Evolutionary conservation across 2,113 vertebrate species (phyloP), one percentile per base, ranked within the genome.

Genomic region (Steatornis caripensis): DNA sequence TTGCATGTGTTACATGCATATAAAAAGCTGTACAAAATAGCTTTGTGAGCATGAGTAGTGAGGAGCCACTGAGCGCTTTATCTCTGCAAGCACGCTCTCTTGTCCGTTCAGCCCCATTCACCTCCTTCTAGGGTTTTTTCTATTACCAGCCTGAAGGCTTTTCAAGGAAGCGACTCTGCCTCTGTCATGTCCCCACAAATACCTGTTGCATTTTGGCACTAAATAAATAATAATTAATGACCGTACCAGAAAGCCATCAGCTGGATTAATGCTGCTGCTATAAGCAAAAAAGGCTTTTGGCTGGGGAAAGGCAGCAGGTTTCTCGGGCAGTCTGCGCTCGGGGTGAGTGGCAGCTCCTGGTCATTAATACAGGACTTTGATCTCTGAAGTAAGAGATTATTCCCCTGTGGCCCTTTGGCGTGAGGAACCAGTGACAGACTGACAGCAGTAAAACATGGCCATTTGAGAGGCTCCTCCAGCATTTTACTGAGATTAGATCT

Each of bases 401-500:
- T 96, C 95, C 80, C 75, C 27, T 0, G 2, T 54, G 78, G 76
- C 90, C 76, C 71, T 81, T 83, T 76, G 94, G 70, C 9, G 0
- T 86, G 94, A 89, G 92, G 75, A 88, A 10, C 10, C 1, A 1
- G 24, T 69, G 84, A 81, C 78, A 80, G 95, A 93, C 79, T 87
- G 94, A 89, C 80, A 97, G 93, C 81, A 94, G 89, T 95, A 92
- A 97, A 96, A 79, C 76, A 60, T 2, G 1, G 66, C 84, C 65
- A 2, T 96, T 95, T 85, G 94, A 97, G 91, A 92, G 85, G 76
- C 84, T 93, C 64, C 93, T 95, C 70, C 87, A 96, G 84, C 87
- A 4, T 97, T 97, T 97, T 76, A 72, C 78, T 81, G 94, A 96
- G 87, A 97, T 97, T 89, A 95, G 69, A 89, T 95, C 96, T 97